Evolutionary conservation across 2,113 vertebrate genomes (phyloP).

Genomic region (Dasypus novemcinctus): DNA sequence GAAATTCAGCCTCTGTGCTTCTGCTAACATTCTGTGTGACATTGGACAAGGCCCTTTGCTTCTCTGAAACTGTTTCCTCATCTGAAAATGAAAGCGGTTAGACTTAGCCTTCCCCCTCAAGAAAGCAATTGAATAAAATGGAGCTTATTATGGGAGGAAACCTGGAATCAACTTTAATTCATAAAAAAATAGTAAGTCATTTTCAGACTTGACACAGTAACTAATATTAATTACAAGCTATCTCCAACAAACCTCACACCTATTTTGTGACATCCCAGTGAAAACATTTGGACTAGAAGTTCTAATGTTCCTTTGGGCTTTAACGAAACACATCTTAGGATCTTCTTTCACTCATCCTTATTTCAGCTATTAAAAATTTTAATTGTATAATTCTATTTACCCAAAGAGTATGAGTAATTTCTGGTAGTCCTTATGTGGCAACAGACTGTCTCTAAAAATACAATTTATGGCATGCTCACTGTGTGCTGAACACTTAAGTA

Average conservation of each 20-base stretch:
- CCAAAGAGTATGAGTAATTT: slow-evolving; percentile 68
- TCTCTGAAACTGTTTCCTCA: background rate
- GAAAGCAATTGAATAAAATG: background rate
- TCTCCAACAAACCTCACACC: slow-evolving; percentile 36
- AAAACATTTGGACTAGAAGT: slow-evolving; percentile 29
- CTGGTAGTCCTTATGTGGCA: slow-evolving; percentile 66
- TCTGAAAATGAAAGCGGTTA: background rate
- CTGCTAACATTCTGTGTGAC: background rate
- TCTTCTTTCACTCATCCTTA: slow-evolving; percentile 39
- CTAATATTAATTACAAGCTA: slow-evolving; percentile 40
- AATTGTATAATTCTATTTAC: slow-evolving; percentile 61
- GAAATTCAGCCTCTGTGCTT: background rate
- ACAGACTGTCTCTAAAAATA: slow-evolving; percentile 69
- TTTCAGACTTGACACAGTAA: background rate
- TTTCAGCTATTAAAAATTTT: slow-evolving; percentile 55
- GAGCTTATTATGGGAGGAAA: background rate
- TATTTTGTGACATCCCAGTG: background rate
- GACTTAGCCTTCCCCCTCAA: background rate
- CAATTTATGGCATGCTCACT: slow-evolving; percentile 46
- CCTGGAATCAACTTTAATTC: slow-evolving; percentile 15
- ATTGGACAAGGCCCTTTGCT: background rate
- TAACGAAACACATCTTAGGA: background rate
- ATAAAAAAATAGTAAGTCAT: slow-evolving; percentile 39
- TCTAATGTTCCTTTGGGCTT: slow-evolving; percentile 21
- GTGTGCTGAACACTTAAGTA: slow-evolving; percentile 1